A percentile compares a stretch with the other conserved stretches of the same genome.
These are phyloP conservation scores for Microdon myrmicae DNA, from an alignment of 2,888 invertebrate genomes.

Conservation along the genomic window DNA sequence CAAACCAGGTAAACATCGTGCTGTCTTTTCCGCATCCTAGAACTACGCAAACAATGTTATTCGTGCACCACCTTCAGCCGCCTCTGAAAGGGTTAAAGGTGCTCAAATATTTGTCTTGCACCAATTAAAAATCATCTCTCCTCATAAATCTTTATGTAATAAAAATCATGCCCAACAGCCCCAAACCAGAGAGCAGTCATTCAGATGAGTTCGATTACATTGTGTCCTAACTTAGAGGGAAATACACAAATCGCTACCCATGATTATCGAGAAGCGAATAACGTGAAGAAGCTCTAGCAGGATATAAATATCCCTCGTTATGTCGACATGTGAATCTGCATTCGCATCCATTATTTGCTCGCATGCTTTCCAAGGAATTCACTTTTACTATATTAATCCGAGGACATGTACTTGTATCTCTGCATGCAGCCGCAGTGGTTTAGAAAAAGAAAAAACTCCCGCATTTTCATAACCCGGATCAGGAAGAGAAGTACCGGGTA, in stretches of 20 bases:
- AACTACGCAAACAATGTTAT: slow-evolving; percentile 15
- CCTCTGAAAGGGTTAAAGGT: slow-evolving; percentile 60
- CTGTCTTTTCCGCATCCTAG: slow-evolving; percentile 9
- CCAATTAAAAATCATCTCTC: slow-evolving; percentile 61
- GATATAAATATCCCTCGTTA: slow-evolving; percentile 21
- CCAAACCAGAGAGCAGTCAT: slow-evolving; percentile 23
- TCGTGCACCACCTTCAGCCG: slow-evolving; percentile 1
- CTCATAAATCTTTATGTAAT: no score
- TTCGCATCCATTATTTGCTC: slow-evolving; percentile 33
- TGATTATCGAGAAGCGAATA: no score
- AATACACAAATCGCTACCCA: slow-evolving; percentile 24
- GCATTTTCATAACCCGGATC: slow-evolving; percentile 26
- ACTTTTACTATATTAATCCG: slow-evolving; percentile 20
- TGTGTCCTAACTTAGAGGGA: slow-evolving; percentile 11
- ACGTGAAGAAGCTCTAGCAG: slow-evolving; percentile 11
- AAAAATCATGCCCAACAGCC: not conserved
- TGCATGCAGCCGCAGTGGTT: slow-evolving; percentile 9
- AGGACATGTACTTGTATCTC: slow-evolving; percentile 7
- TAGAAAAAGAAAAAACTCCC: slow-evolving; percentile 13
- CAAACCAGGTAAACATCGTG: no score
- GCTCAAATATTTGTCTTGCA: slow-evolving; percentile 58
- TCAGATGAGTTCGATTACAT: slow-evolving; percentile 9
- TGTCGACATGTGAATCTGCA: no score
- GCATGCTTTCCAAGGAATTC: slow-evolving; percentile 20
- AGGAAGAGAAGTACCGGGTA: no score